Conservation (phyloP, 2,113 vertebrate genomes). For the Tautogolabrus adspersus region DNA sequence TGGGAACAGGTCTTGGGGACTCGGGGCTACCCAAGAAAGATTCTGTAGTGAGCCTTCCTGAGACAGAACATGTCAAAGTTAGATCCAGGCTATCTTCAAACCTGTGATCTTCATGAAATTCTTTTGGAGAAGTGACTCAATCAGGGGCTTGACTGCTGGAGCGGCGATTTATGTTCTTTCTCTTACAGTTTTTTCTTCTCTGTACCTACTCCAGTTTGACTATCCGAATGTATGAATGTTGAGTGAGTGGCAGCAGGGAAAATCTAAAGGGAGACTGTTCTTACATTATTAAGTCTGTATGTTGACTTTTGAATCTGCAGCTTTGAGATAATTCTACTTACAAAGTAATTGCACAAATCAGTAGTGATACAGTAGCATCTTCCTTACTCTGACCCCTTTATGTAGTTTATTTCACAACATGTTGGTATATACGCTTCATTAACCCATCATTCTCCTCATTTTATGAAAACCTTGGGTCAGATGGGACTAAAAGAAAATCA, state of each 20-base stretch:
- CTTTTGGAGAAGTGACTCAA: slow-evolving; percentile 33
- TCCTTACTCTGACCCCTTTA: slow-evolving; percentile 39
- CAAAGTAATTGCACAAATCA: slow-evolving; percentile 64
- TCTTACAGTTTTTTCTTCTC: slow-evolving; percentile 36
- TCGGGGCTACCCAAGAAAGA: slow-evolving; percentile 84
- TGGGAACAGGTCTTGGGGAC: slow-evolving; percentile 77
- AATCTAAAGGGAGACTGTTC: slow-evolving; percentile 37
- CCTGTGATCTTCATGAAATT: slow-evolving; percentile 89
- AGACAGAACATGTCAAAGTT: slow-evolving; percentile 86
- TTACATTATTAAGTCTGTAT: slow-evolving; percentile 54
- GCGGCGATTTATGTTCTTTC: slow-evolving; percentile 10
- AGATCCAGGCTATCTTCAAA: slow-evolving; percentile 95
- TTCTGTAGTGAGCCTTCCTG: slow-evolving; percentile 86
- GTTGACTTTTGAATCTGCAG: slow-evolving; percentile 57
- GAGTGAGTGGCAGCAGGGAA: slow-evolving; percentile 50
- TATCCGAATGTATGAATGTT: slow-evolving; percentile 80
- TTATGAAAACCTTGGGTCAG: slow-evolving; percentile 51
- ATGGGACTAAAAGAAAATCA: slow-evolving; percentile 64
- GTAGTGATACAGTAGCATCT: slow-evolving; percentile 66
- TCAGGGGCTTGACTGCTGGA: slow-evolving; percentile 30
- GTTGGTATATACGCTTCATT: slow-evolving; percentile 32
- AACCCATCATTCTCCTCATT: slow-evolving; percentile 49
- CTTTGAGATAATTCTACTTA: slow-evolving; percentile 74
- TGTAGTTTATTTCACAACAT: slow-evolving; percentile 65
- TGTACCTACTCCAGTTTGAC: slow-evolving; percentile 54